Evolutionary conservation across 2,888 invertebrate genomes (phyloP).

Genomic region (Xanthostigma xanthostigma): DNA sequence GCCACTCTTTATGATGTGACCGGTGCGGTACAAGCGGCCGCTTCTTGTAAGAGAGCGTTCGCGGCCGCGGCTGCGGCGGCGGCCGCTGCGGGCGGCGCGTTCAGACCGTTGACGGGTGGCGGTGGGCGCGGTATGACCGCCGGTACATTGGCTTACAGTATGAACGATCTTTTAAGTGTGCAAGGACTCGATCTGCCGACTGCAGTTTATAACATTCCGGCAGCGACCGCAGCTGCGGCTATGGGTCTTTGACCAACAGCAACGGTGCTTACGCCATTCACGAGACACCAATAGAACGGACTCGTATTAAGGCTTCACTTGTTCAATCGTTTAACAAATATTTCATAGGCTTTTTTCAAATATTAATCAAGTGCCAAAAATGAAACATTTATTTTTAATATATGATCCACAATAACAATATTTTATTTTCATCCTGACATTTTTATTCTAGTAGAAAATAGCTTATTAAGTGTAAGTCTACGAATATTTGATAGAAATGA

Average conservation of each 20-base stretch:
- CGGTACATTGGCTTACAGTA: conserved; percentile 47
- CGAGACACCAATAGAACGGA: neutral
- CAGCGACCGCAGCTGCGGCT: conserved; percentile 43
- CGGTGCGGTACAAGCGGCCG: conserved; percentile 19
- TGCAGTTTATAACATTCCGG: conserved; percentile 15
- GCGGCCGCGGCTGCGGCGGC: conserved; percentile 42
- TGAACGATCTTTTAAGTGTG: conserved; percentile 56
- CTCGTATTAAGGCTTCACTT: neutral
- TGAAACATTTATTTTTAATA: neutral
- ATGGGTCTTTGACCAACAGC: conserved; percentile 50
- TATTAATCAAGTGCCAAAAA: too few species aligned
- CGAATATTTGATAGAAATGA: too few species aligned
- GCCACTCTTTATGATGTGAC: conserved; percentile 33
- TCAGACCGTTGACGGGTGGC: conserved; percentile 28
- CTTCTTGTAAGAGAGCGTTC: conserved; percentile 33
- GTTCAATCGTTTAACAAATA: too few species aligned
- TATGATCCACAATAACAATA: neutral
- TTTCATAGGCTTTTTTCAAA: too few species aligned
- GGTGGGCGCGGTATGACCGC: conserved; percentile 35
- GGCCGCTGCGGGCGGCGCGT: conserved; percentile 24
- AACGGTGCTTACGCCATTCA: conserved; percentile 10
- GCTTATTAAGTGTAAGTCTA: too few species aligned
- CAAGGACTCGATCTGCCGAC: conserved; percentile 45
- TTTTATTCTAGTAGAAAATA: too few species aligned
- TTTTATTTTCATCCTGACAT: too few species aligned